phyloP scores from a whole-genome alignment of 2,888 invertebrate species.

The Candidula unifasciata region DNA sequence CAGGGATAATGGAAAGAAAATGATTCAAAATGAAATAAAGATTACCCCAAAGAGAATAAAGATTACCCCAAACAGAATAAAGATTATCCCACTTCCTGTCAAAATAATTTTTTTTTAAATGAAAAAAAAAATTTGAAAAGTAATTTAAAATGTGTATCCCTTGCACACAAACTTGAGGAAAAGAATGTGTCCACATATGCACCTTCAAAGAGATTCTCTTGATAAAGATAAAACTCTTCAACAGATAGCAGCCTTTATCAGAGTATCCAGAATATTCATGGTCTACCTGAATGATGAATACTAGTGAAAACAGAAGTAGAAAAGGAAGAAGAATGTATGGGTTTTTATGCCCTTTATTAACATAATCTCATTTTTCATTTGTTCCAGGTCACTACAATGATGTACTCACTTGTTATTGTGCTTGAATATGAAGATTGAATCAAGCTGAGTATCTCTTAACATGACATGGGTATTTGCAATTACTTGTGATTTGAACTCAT shows the following conservation, averaged over 20 bases:
- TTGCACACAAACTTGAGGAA: too few species aligned
- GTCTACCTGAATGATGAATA: background rate
- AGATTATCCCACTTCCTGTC: too few species aligned
- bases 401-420: constrained; percentile 38
- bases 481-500: constrained; percentile 21
- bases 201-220: background rate
- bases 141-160: too few species aligned
- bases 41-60: too few species aligned
- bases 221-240: background rate
- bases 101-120: too few species aligned
- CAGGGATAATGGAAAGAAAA: too few species aligned
- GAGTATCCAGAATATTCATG: background rate
- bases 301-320: background rate
- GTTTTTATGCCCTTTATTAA: too few species aligned
- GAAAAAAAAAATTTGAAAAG: too few species aligned
- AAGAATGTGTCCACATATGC: background rate
- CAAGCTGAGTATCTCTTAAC: constrained; percentile 7
- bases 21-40: too few species aligned
- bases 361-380: background rate
- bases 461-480: background rate
- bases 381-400: background rate
- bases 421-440: constrained; percentile 26
- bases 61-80: too few species aligned
- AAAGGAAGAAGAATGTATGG: too few species aligned
- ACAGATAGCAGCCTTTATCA: background rate